Conservation (phyloP, 2,797 vertebrate genomes). For the Hipposideros larvatus region DNA sequence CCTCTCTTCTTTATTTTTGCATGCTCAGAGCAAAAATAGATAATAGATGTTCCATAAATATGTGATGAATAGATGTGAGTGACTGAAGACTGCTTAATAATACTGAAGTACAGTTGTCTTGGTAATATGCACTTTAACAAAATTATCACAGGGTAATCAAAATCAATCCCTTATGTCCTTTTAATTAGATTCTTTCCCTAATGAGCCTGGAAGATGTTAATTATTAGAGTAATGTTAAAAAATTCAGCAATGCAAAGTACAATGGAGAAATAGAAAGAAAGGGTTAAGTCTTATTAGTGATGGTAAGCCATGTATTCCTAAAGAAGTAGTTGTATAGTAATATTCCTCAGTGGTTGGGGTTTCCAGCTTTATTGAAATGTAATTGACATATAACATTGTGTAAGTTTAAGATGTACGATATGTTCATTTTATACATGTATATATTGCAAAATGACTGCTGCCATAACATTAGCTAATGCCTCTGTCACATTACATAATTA, state of each 20-base stretch:
- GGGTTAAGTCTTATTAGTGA: background rate
- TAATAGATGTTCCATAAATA: background rate
- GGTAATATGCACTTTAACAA: background rate
- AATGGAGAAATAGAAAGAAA: conserved; percentile 18
- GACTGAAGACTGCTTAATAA: background rate
- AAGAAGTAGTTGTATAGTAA: conserved; percentile 1
- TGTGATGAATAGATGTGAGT: background rate
- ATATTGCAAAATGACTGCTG: background rate
- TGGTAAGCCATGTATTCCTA: background rate
- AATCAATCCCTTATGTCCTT: background rate
- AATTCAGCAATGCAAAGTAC: conserved; percentile 24
- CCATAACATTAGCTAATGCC: background rate
- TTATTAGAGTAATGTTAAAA: conserved; percentile 32
- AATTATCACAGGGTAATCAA: conserved; percentile 50
- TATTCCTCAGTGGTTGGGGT: background rate
- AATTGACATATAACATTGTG: background rate
- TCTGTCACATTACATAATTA: background rate
- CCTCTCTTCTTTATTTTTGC: background rate
- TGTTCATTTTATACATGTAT: background rate
- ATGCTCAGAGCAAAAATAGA: background rate
- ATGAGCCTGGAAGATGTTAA: background rate
- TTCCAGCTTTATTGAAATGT: conserved; percentile 23
- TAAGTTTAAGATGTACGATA: background rate
- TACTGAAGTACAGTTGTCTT: background rate
- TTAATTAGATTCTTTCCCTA: background rate